These are phyloP conservation scores for Petaurus breviceps DNA, from an alignment of 2,113 vertebrate genomes.

Conservation along the genomic window DNA sequence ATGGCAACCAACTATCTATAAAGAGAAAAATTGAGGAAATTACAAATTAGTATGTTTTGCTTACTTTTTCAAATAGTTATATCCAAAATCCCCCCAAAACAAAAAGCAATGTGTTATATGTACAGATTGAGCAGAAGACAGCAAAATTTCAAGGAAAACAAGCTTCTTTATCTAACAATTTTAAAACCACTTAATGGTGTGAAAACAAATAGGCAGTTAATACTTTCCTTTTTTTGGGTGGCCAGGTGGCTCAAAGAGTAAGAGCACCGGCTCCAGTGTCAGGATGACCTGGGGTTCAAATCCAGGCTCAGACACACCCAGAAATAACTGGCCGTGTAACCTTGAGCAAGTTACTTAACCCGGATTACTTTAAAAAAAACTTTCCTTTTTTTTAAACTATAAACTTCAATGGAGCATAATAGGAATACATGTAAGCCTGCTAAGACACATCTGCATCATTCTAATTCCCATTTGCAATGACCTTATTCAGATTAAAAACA, in stretches of 20 bases:
- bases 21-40: constrained; percentile 76
- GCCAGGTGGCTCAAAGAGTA: too few species aligned
- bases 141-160: constrained; percentile 46
- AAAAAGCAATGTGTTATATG: constrained; percentile 41
- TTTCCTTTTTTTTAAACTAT: constrained; percentile 53
- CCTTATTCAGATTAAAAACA: background rate
- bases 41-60: constrained; percentile 54
- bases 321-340: too few species aligned
- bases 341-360: too few species aligned
- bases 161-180: constrained; percentile 31
- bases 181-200: constrained; percentile 43
- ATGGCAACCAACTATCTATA: constrained; percentile 90
- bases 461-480: background rate
- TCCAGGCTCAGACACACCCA: too few species aligned
- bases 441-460: background rate
- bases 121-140: constrained; percentile 6
- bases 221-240: constrained; percentile 48
- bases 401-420: constrained; percentile 42
- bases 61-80: constrained; percentile 7
- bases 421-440: background rate
- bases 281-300: too few species aligned
- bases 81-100: background rate
- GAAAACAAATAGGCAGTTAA: constrained; percentile 16
- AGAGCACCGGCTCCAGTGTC: too few species aligned
- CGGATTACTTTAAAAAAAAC: too few species aligned